These are phyloP conservation scores for Pomacea maculata DNA, from an alignment of 1,140 invertebrate species.

Conservation along the genomic window DNA sequence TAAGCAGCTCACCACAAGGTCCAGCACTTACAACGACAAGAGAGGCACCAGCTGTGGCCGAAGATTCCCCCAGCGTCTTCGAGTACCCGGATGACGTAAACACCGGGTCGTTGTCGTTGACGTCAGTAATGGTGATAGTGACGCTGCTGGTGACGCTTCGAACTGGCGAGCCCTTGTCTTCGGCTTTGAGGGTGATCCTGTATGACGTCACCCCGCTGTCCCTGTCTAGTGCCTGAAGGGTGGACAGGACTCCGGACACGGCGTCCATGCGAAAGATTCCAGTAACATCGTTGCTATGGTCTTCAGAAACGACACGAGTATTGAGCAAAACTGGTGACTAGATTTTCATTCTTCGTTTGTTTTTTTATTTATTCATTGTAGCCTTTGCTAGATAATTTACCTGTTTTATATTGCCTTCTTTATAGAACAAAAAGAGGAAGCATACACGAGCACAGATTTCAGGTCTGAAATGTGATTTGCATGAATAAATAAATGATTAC, in stretches of 20 bases:
- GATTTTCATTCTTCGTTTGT: too few relatives aligned
- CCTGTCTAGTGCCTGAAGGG: conserved; percentile 40
- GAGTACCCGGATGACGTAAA: conserved; percentile 29
- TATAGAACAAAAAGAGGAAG: too few relatives aligned
- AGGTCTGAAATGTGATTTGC: too few relatives aligned
- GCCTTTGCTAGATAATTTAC: too few relatives aligned
- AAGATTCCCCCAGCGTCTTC: conserved; percentile 36
- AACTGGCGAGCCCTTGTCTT: conserved; percentile 36
- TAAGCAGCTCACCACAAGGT: too few relatives aligned
- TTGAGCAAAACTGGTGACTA: too few relatives aligned
- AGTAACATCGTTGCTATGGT: background rate
- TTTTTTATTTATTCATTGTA: too few relatives aligned
- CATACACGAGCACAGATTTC: too few relatives aligned
- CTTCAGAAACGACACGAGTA: too few relatives aligned
- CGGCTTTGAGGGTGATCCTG: conserved; percentile 33
- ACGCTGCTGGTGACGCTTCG: conserved; percentile 18
- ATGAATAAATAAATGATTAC: too few relatives aligned
- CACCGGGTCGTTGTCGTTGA: conserved; percentile 44
- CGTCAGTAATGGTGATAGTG: conserved; percentile 35
- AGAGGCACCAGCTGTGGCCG: conserved; percentile 23
- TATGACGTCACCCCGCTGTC: conserved; percentile 60
- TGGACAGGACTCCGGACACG: conserved; percentile 28
- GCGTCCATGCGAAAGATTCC: conserved; percentile 33
- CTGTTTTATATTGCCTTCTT: too few relatives aligned
- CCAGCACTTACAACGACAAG: too few relatives aligned